Evolutionary conservation across 2,888 invertebrate genomes (phyloP).

Genomic region (Sesia bembeciformis): DNA sequence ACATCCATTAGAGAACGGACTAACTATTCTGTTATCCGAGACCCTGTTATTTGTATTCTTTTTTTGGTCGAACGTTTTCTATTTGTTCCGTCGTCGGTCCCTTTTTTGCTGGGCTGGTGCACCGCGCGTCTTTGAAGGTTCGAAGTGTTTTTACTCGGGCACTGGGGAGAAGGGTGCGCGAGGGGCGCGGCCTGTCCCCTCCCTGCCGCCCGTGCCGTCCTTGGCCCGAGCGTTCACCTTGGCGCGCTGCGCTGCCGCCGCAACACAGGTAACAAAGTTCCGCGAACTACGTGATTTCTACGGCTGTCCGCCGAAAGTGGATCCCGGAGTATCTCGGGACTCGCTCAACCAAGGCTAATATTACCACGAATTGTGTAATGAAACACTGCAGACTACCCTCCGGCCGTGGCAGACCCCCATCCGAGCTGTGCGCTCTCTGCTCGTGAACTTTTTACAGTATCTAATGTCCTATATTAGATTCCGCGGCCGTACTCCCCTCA

Average conservation of each 20-base stretch:
- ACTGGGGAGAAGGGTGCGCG: constrained; percentile 28
- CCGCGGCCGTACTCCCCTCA: constrained; percentile 15
- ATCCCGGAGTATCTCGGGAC: constrained; percentile 41
- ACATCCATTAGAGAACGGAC: constrained; percentile 25
- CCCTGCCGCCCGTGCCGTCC: constrained; percentile 64
- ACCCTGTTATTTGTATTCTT: constrained; percentile 57
- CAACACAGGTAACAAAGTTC: constrained; percentile 73
- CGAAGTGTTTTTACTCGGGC: constrained; percentile 56
- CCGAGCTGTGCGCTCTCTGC: constrained; percentile 16
- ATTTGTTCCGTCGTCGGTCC: constrained; percentile 67
- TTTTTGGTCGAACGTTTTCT: constrained; percentile 57
- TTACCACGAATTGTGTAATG: constrained; percentile 54
- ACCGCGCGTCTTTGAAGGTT: constrained; percentile 59
- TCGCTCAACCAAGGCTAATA: constrained; percentile 40
- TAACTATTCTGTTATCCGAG: constrained; percentile 49
- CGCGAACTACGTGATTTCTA: constrained; percentile 73
- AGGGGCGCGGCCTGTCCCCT: constrained; percentile 42
- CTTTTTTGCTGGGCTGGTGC: constrained; percentile 63
- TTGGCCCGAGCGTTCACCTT: constrained; percentile 74
- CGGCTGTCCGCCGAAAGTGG: constrained; percentile 63
- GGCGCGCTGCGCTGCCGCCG: constrained; percentile 61
- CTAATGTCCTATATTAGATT: constrained; percentile 28
- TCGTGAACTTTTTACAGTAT: constrained; percentile 34
- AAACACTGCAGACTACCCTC: constrained; percentile 38
- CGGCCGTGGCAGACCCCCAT: constrained; percentile 20